phyloP scores from a whole-genome alignment of 2,888 invertebrate species.

The Diogma glabrata region DNA sequence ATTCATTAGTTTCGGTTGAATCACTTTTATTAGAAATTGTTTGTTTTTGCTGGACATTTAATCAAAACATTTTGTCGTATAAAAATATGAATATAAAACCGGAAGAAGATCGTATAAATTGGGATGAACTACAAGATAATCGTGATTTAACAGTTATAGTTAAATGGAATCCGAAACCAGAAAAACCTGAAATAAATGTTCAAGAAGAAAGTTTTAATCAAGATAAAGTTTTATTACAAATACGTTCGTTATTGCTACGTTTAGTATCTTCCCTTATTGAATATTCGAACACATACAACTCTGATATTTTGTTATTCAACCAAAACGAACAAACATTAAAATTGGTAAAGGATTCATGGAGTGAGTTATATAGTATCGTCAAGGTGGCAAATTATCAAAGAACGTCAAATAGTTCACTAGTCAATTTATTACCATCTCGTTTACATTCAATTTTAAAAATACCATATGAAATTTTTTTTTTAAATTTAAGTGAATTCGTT shows the following conservation, averaged over 20 bases:
- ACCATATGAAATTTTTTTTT: constrained; percentile 34
- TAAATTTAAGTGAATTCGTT: constrained; percentile 30
- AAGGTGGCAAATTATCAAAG: constrained; percentile 29
- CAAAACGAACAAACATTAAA: constrained; percentile 27
- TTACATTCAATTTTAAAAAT: constrained; percentile 30
- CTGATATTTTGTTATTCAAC: background rate
- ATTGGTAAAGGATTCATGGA: constrained; percentile 30
- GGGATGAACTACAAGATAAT: constrained; percentile 56
- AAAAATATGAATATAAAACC: constrained; percentile 47
- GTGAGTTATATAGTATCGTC: constrained; percentile 29
- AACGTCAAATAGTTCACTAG: constrained; percentile 33
- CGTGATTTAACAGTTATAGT: constrained; percentile 61
- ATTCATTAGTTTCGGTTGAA: constrained; percentile 51
- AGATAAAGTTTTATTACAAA: constrained; percentile 31
- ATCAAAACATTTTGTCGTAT: constrained; percentile 40
- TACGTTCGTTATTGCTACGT: constrained; percentile 31
- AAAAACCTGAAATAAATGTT: background rate
- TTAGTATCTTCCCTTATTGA: constrained; percentile 24
- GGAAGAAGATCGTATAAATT: constrained; percentile 46
- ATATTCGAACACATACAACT: background rate
- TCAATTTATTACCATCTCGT: constrained; percentile 35
- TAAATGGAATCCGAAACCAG: constrained; percentile 50
- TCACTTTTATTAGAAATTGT: constrained; percentile 58
- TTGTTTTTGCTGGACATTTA: constrained; percentile 32
- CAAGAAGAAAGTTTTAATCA: constrained; percentile 31